Percentiles rank a stretch among this genome's conserved stretches.
phyloP scores from a whole-genome alignment of 2,888 invertebrate genomes.

The Caradrina kadenii region DNA sequence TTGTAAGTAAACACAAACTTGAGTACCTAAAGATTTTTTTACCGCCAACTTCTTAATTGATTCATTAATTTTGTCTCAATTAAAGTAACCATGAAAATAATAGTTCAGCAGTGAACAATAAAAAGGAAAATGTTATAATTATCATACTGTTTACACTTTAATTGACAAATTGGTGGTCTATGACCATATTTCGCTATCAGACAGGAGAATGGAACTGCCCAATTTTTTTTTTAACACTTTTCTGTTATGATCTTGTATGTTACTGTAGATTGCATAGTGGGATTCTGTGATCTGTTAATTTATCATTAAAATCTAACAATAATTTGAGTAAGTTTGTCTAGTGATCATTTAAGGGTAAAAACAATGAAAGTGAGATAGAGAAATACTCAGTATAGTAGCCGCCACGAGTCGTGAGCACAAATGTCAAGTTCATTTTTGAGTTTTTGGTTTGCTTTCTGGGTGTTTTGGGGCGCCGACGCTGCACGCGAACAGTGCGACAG shows the following conservation, averaged over 20 bases:
- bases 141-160: conserved; percentile 1
- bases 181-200: not conserved
- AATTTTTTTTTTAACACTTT: not conserved
- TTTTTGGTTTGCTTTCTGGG: no score
- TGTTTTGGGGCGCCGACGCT: no score
- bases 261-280: no score
- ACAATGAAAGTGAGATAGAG: not conserved
- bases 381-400: no score
- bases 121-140: conserved; percentile 8
- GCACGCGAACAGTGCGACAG: no score
- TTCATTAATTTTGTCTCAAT: conserved; percentile 16
- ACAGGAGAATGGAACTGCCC: not conserved
- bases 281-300: not conserved
- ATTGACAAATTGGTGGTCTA: conserved; percentile 10
- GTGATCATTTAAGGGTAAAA: not conserved
- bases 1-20: not conserved
- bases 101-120: conserved; percentile 2
- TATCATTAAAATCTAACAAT: not conserved
- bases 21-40: not conserved
- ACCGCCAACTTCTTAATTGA: conserved; percentile 1
- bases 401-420: no score
- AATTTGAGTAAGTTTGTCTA: not conserved
- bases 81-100: conserved; percentile 23
- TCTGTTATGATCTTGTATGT: no score
- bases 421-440: no score